Evolutionary conservation across 1,140 invertebrate species (phyloP).

Genomic region (Sycophaga agraensis): DNA sequence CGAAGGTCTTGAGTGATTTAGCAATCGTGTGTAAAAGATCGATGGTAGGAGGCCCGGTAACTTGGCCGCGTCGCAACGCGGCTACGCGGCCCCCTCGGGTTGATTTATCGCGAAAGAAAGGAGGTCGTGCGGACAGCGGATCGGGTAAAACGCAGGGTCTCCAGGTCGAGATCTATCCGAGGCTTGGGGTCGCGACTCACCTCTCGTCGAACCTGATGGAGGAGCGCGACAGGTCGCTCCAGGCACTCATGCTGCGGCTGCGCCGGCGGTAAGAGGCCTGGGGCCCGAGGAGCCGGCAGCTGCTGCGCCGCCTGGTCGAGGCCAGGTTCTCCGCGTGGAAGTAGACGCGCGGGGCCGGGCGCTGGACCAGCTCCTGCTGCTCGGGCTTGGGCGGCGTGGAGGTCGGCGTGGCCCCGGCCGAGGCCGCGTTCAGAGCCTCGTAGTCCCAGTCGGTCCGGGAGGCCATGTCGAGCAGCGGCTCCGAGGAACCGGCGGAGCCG

Average conservation of each 20-base stretch:
- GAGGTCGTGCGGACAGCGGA: too few species aligned
- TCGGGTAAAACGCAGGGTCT: too few species aligned
- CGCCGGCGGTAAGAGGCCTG: constrained; percentile 58
- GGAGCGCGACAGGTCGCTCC: constrained; percentile 79
- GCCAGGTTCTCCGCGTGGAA: constrained; percentile 69
- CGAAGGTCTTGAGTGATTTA: too few species aligned
- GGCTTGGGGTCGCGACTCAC: constrained; percentile 50
- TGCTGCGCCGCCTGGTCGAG: constrained; percentile 62
- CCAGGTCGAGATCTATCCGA: too few species aligned
- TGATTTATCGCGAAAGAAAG: too few species aligned
- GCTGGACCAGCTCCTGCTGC: not conserved
- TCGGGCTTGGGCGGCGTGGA: constrained; percentile 34
- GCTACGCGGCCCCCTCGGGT: too few species aligned
- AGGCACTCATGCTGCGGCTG: constrained; percentile 78
- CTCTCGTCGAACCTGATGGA: constrained; percentile 80
- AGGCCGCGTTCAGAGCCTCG: constrained; percentile 56
- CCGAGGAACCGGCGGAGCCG: constrained; percentile 46
- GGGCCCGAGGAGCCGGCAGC: constrained; percentile 50
- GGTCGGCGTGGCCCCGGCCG: constrained; percentile 47
- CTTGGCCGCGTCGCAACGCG: too few species aligned
- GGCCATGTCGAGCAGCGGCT: constrained; percentile 51
- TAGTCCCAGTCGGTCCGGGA: constrained; percentile 56
- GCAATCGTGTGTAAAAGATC: too few species aligned
- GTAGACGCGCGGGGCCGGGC: constrained; percentile 63
- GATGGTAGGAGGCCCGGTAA: too few species aligned